phyloP scores from a whole-genome alignment of 1,140 invertebrate species.

The Pseudomyrmex concolor region DNA sequence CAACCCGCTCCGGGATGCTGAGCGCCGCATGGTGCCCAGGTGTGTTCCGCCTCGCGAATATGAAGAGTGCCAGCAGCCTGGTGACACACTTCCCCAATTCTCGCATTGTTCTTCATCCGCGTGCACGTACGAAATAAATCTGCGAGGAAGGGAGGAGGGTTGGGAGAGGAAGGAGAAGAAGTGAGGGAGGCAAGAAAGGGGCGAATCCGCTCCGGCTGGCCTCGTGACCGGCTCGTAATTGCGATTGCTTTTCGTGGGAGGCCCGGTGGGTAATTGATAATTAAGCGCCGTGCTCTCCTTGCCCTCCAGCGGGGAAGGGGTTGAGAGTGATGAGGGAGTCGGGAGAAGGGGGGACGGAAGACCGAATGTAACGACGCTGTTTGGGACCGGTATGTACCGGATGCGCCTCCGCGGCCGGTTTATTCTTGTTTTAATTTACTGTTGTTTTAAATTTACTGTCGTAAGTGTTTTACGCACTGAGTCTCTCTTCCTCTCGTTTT shows the following conservation, averaged over 20 bases:
- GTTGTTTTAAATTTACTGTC: no score
- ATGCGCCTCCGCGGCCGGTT: constrained; percentile 48
- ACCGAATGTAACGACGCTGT: constrained; percentile 66
- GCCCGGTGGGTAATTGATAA: constrained; percentile 71
- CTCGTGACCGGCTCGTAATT: constrained; percentile 62
- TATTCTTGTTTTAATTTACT: not conserved
- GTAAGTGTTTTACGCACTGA: not conserved
- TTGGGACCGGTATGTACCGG: constrained; percentile 55
- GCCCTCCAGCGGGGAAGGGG: constrained; percentile 16
- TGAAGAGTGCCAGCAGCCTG: constrained; percentile 44
- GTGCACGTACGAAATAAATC: constrained; percentile 66
- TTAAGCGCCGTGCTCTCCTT: constrained; percentile 64
- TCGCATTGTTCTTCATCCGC: constrained; percentile 73
- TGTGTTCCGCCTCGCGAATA: constrained; percentile 53
- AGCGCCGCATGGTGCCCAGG: constrained; percentile 62
- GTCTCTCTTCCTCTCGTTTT: not conserved
- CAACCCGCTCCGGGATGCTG: constrained; percentile 39
- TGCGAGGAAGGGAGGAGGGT: not conserved
- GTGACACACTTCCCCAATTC: constrained; percentile 78
- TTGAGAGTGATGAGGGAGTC: not conserved
- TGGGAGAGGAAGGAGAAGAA: not conserved
- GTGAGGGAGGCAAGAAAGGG: not conserved
- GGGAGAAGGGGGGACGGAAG: not conserved
- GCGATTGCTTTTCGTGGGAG: constrained; percentile 69
- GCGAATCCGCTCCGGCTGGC: constrained; percentile 26